Evolutionary conservation across 1,140 invertebrate genomes (phyloP), one percentile per base, ranked within the genome.

Genomic region (Atopsyche davidsoni): DNA sequence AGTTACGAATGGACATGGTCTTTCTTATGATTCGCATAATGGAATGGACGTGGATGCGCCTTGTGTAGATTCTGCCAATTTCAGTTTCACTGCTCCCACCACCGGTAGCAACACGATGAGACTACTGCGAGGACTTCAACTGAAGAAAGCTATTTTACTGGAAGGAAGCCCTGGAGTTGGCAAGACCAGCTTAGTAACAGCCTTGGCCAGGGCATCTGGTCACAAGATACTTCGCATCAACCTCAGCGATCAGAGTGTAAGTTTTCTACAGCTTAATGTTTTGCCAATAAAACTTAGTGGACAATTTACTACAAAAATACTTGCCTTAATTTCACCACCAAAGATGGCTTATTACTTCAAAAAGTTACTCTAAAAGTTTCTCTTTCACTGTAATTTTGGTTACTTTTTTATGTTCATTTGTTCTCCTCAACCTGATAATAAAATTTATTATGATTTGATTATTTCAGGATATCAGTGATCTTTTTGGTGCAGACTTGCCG

Each of bases 151-250:
- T 0, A 81, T 99, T 43, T 76, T 99, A 39, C 66, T 99, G 21
- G 97, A 99, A 79, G 97, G 97, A 11, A 93, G 90, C 65, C 97
- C 97, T 2, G 95, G 97, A 2, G 95, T 98, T 28, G 97, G 97
- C 3, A 99, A 99, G 74, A 98, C 96, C 0, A 96, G 90, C 62
- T 74, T 98, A 35, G 85, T 99, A 2, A 81, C 84, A 38, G 92
- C 93, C n/a, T 73, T 99, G 13, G 95, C 94, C 0, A 86, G 83
- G 66, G 79, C 81, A 3, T 82, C 91, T 18, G 87, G 90, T 1
- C 79, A 94, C 66, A 76, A 77, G 60, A 76, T 98, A 6, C 82
- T 95, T 11, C 73, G 97, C 28, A 94, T 99, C 35, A 99, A 99
- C 79, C 76, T 99, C 10, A 98, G 95, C 32, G 96, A 99, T 64